Evolutionary conservation across 2,888 invertebrate species (phyloP), one percentile per base, ranked within the genome.

Genomic region (Zhuqinia jingwanae): DNA sequence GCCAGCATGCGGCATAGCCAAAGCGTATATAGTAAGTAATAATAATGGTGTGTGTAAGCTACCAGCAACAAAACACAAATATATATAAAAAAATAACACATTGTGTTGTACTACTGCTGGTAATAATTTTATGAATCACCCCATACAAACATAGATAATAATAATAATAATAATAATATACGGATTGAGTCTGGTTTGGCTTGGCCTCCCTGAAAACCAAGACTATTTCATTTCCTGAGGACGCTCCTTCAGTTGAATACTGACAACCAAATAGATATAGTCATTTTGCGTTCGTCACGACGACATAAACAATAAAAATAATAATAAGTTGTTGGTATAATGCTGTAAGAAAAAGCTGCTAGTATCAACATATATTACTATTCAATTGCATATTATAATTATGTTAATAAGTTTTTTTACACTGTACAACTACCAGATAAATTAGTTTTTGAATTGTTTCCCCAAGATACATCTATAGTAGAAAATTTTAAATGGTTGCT

Each of bases 271-370:
- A n/a, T n/a, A n/a, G n/a, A 50, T 53, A 76, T 6, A 56, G 42
- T 68, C 56, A 76, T 76, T 75, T 85, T 73, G 79, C 27, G 73
- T 36, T 85, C 63, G 78, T 78, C 85, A 85, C 85, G 85, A 85
- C 85, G 73, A 85, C 85, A 78, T 73, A 77, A n/a, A 68, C 77
- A 70, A 85, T 70, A 85, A 75, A 70, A 78, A 47, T 60, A 82
- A 60, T n/a, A n/a, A n/a, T n/a, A n/a, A n/a, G n/a, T n/a, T n/a
- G n/a, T n/a, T n/a, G n/a, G n/a, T n/a, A n/a, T n/a, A n/a, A n/a
- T n/a, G n/a, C n/a, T n/a, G n/a, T n/a, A n/a, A n/a, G n/a, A n/a
- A n/a, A n/a, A n/a, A n/a, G n/a, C n/a, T n/a, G n/a, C n/a, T n/a
- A n/a, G n/a, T n/a, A n/a, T n/a, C n/a, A n/a, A n/a, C n/a, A n/a